phyloP scores from a whole-genome alignment of 2,888 invertebrate genomes.

The Pollenia labialis region DNA sequence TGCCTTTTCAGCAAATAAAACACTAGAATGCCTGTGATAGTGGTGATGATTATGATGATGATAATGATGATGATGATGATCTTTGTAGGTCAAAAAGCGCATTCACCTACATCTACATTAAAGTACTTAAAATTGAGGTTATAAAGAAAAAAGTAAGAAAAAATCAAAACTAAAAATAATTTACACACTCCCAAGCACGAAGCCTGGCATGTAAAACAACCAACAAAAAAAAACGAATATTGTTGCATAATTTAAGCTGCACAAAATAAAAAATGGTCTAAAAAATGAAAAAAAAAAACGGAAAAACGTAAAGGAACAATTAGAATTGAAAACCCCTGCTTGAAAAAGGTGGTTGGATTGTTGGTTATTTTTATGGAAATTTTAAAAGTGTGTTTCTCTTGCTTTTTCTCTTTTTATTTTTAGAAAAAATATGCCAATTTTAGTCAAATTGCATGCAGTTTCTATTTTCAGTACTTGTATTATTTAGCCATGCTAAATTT shows the following conservation, averaged over 20 bases:
- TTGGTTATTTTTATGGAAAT: slow-evolving; percentile 9
- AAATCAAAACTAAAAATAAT: not conserved
- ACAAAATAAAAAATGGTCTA: not conserved
- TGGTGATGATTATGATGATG: slow-evolving; percentile 38
- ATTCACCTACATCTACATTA: slow-evolving; percentile 71
- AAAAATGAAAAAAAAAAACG: no score
- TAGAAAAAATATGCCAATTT: slow-evolving; percentile 3
- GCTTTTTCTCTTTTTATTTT: not conserved
- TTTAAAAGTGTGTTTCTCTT: not conserved
- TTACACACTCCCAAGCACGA: not conserved
- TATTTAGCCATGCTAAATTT: not conserved
- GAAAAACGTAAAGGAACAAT: not conserved
- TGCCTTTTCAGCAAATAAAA: slow-evolving; percentile 53
- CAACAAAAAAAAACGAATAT: not conserved
- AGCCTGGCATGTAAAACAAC: not conserved
- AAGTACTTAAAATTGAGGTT: slow-evolving; percentile 55
- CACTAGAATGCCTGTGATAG: slow-evolving; percentile 16
- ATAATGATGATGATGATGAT: slow-evolving; percentile 55
- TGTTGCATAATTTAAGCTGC: slow-evolving; percentile 49
- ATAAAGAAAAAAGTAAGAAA: slow-evolving; percentile 5
- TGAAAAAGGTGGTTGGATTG: no score
- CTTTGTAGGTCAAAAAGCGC: slow-evolving; percentile 74
- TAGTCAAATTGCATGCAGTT: slow-evolving; percentile 15
- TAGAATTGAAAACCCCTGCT: not conserved
- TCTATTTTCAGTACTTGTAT: not conserved